Evolutionary conservation across 2,888 invertebrate species (phyloP), one percentile per base, ranked within the genome.

Genomic region (Nyleta sp.): DNA sequence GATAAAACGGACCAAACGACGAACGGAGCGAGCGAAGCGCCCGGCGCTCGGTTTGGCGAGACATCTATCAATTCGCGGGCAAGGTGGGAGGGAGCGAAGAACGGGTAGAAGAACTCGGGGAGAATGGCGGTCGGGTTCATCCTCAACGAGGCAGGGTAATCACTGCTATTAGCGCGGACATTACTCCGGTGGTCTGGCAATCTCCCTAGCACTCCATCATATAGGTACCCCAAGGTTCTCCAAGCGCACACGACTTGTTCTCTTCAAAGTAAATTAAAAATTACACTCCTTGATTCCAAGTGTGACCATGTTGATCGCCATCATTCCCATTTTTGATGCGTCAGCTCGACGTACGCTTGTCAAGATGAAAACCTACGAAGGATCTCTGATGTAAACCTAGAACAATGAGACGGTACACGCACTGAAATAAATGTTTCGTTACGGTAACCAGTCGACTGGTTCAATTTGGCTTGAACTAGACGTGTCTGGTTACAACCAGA

Each of bases 101-200:
- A 79, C 18, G 77, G 59, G 44, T 57, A 55, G 48, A 60, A 46
- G 77, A 80, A 67, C 68, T 78, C 70, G 80, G 80, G 80, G 40
- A 82, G 83, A 78, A 82, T 79, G 82, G 80, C 86, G 84, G 88
- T 87, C 87, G 86, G 86, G 86, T 86, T 88, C 84, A 82, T 85
- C 85, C 84, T 84, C 86, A 87, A 87, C 89, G 80, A 88, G 87
- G 90, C 87, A 90, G 87, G 91, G 91, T 92, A 92, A 92, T 92
- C 91, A 92, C 92, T 92, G 91, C 92, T 92, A 92, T 93, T 92
- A 93, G 90, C 86, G 86, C 91, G 87, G 87, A 88, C 90, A 91
- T 91, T 90, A 91, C 90, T 91, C 91, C 91, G 92, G 92, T 92
- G 92, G 92, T 92, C 92, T 87, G 85, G 85, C 88, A 86, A 89